These are phyloP conservation scores for Akabosia matsudoensis DNA, from an alignment of 1,140 invertebrate genomes.

Conservation along the genomic window DNA sequence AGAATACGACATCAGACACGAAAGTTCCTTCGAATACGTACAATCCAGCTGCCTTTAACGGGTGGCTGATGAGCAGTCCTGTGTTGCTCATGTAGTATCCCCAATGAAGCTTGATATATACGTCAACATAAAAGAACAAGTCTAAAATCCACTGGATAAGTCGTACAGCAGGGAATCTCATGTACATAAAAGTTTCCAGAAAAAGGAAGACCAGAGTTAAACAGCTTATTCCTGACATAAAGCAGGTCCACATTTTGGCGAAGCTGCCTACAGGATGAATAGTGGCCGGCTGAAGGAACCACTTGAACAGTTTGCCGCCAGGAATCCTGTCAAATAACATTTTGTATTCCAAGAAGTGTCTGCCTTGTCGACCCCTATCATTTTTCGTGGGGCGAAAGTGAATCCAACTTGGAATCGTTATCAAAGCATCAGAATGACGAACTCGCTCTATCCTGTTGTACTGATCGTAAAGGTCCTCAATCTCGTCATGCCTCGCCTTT, in stretches of 20 bases:
- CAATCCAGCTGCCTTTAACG: slow-evolving; percentile 19
- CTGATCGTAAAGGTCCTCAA: slow-evolving; percentile 11
- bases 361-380: neutral
- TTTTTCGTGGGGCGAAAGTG: neutral
- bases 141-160: neutral
- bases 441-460: neutral
- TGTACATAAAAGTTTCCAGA: slow-evolving; percentile 12
- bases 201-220: slow-evolving; percentile 20
- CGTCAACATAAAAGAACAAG: slow-evolving; percentile 15
- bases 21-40: slow-evolving; percentile 25
- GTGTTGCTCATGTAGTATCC: neutral
- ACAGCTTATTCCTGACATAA: slow-evolving; percentile 24
- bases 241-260: slow-evolving; percentile 31
- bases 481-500: neutral
- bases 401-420: slow-evolving; percentile 16
- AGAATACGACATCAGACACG: slow-evolving; percentile 2
- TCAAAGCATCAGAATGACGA: neutral
- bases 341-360: neutral
- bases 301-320: slow-evolving; percentile 9
- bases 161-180: neutral
- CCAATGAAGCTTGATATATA: slow-evolving; percentile 17
- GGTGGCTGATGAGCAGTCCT: neutral
- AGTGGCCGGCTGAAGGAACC: neutral
- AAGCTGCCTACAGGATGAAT: slow-evolving; percentile 41
- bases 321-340: neutral